These are phyloP conservation scores for Zosterops pallidus DNA, from an alignment of 2,113 vertebrate genomes.

Conservation along the genomic window DNA sequence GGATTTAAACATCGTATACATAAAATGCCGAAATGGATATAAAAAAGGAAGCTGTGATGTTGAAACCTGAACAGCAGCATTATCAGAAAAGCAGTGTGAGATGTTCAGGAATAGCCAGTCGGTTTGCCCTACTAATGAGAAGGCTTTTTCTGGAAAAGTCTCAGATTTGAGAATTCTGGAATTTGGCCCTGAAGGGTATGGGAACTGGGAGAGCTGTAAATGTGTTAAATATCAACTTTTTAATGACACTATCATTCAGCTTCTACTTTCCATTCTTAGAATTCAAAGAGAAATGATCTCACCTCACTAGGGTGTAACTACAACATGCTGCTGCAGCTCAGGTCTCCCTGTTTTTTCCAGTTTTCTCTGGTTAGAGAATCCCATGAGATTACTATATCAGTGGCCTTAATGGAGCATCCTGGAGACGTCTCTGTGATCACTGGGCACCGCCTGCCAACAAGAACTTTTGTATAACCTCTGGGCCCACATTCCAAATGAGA, in stretches of 20 bases:
- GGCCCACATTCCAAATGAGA: neutral
- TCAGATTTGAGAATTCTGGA: neutral
- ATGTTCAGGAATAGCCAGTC: neutral
- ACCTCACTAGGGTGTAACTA: neutral
- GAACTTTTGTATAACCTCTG: conserved; percentile 9
- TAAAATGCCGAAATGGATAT: neutral
- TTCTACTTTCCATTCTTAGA: conserved; percentile 6
- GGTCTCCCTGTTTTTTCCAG: neutral
- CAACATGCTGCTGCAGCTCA: conserved; percentile 44
- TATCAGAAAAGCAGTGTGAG: neutral
- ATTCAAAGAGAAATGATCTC: conserved; percentile 38
- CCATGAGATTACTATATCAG: neutral
- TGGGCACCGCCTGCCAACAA: neutral
- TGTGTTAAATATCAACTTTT: neutral
- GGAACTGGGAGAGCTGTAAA: neutral
- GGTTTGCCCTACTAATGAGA: neutral
- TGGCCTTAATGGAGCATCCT: neutral
- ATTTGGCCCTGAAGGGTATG: neutral
- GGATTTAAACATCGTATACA: neutral
- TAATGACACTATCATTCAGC: neutral
- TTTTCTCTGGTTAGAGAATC: neutral
- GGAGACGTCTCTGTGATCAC: neutral
- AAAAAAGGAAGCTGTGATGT: neutral
- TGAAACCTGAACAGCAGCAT: neutral
- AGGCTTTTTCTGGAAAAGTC: neutral